Base-by-base conservation (phyloP, 2,113 vertebrate genomes). In the Rhea pennata region DNA sequence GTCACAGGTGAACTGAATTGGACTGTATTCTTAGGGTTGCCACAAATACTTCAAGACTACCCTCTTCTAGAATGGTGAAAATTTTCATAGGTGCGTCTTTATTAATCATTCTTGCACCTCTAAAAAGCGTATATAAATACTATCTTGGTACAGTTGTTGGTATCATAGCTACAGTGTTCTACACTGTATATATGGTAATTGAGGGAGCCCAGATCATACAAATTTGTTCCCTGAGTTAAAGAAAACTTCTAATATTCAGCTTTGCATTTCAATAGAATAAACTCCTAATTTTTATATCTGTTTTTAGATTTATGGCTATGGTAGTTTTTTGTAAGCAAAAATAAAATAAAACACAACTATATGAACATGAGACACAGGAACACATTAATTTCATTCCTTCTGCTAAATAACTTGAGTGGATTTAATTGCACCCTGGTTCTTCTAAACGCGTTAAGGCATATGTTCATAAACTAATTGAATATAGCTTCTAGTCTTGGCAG, bases 391-490 rank as follows among this genome's bases (percentile, higher is more conserved):
- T 20, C 36, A 80, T 78, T 91, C 92, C 92, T 88, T 95, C 95
- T 91, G 92, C 91, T 94, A 78, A 92, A 80, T 42, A 53, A 23
- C 84, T 84, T 53, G 50, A 82, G 85, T 92, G 73, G 94, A 64
- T 89, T 86, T 89, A 58, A 71, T 84, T 85, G 88, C 76, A 85
- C 82, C 65, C 58, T 0, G 0, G 27, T 78, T 85, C 81, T 80
- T 83, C 59, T 65, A 40, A 70, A 75, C 62, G 50, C 33, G 15
- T 67, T 48, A 90, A 93, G 90, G 91, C 95, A 75, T 87, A 88
- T 92, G 94, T 84, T 95, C 93, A n/a, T 46, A 29, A 56, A 54
- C 91, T 93, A 87, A 89, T 61, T 92, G 94, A 94, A 79, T 88
- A 40, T 58, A 76, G 82, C 91, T 75, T 74, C 76, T 21, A 59